Evolutionary conservation across 2,797 vertebrate species (phyloP).

Genomic region (Sebastes trivittatus): DNA sequence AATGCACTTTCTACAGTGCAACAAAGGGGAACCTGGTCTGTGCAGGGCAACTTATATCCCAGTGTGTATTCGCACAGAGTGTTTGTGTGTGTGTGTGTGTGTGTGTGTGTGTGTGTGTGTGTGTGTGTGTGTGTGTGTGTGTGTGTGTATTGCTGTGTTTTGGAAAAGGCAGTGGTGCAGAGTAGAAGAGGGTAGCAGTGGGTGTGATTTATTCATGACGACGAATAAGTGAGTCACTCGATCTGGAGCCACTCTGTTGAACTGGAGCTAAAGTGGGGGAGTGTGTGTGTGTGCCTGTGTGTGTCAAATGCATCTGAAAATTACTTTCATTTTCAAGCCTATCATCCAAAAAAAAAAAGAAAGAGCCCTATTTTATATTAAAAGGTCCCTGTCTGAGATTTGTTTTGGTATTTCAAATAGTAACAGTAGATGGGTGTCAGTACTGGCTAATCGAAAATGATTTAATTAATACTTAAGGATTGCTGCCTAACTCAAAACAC

Average conservation of each 20-base stretch:
- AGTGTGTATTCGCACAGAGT: conserved; percentile 2
- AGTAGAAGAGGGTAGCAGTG: conserved; percentile 53
- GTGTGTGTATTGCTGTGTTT: conserved; percentile 13
- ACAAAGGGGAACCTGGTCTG: not conserved
- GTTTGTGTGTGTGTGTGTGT: not conserved
- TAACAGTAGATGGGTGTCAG: not conserved
- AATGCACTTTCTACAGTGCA: conserved; percentile 1
- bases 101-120: not conserved
- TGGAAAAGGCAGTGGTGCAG: conserved; percentile 45
- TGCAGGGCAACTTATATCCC: not conserved
- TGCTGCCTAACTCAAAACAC: not conserved
- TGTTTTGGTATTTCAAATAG: not conserved
- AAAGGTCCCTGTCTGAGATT: not conserved
- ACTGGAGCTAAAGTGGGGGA: conserved; percentile 24
- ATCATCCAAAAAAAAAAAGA: conserved; percentile 4
- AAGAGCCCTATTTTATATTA: conserved; percentile 7
- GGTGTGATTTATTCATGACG: conserved; percentile 76
- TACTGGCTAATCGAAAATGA: not conserved
- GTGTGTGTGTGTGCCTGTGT: conserved; percentile 11
- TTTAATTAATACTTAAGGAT: not conserved
- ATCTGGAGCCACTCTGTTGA: conserved; percentile 54
- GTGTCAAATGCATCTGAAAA: conserved; percentile 13
- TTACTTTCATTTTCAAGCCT: conserved; percentile 19
- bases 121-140: not conserved
- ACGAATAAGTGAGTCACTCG: conserved; percentile 65